Evolutionary conservation across 2,888 invertebrate species (phyloP), one percentile per base, ranked within the genome.

Genomic region (Beris morrisii): DNA sequence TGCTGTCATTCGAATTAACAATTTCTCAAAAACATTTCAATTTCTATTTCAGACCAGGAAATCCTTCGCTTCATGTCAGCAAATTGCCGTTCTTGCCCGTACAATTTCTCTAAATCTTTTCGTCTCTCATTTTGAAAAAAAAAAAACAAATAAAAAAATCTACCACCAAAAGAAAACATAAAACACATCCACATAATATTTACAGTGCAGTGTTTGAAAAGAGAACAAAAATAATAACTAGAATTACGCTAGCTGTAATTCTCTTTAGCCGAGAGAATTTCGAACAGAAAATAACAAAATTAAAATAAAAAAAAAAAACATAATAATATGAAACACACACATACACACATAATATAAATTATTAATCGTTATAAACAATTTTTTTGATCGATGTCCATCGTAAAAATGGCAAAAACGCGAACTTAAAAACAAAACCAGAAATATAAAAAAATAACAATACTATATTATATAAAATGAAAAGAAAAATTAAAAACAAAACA

Each of bases 1-100:
- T 13, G 9, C 11, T 11, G 43, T 30, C 12, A n/a, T 22, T 2
- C 22, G 46, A 59, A 31, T 28, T 31, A 4, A 52, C 7, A 31
- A 22, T 58, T 30, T 12, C 6, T 15, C 28, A 58, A 15, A 22
- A 58, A 12, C 46, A 46, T 9, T 12, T 44, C 46, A 31, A 22
- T 55, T 50, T 58, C 31, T 5, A 48, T 65, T 57, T 11, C 48
- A 79, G 78, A 74, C 75, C 77, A 73, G 74, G 75, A 73, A 77
- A 76, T 75, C 73, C 77, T 73, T 75, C 76, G 74, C 74, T 77
- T 72, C 77, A 77, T 72, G 75, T 78, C 74, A 76, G 76, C 74
- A 78, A 78, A 76, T 73, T 78, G 75, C 75, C 78, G 72, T 77
- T 76, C 73, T 74, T 79, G 73, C 76, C 78, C 72, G 76, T 79